Percentiles rank a stretch among this genome's conserved stretches.
Conservation (phyloP, 2,797 vertebrate genomes). For the Catharus ustulatus region DNA sequence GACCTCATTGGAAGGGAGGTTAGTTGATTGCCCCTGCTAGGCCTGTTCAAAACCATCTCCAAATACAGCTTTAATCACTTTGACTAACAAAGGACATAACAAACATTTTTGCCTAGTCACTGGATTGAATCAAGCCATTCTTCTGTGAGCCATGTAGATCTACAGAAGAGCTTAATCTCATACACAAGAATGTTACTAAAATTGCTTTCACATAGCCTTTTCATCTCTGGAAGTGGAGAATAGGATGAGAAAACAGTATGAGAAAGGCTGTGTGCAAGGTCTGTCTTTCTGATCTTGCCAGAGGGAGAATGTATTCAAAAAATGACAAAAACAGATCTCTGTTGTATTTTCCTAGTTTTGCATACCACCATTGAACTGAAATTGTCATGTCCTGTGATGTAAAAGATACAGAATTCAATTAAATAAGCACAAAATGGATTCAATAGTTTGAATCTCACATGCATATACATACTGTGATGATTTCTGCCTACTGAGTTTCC, state of each 20-base stretch:
- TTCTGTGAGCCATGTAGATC: background rate
- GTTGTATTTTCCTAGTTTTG: background rate
- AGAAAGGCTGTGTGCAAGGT: background rate
- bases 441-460: background rate
- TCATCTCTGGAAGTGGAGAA: background rate
- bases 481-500: background rate
- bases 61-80: background rate
- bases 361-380: background rate
- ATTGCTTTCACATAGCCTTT: background rate
- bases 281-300: background rate
- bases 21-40: background rate
- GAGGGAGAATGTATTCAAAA: background rate
- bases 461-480: background rate
- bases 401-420: background rate
- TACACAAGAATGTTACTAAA: background rate
- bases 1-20: background rate
- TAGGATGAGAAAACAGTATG: background rate
- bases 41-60: background rate
- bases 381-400: background rate
- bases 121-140: background rate
- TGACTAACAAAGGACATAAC: background rate
- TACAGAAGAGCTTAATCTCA: background rate
- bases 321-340: background rate
- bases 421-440: background rate
- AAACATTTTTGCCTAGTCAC: background rate